Evolutionary conservation across 1,140 invertebrate species (phyloP).

Genomic region (Vollenhovia emeryi): DNA sequence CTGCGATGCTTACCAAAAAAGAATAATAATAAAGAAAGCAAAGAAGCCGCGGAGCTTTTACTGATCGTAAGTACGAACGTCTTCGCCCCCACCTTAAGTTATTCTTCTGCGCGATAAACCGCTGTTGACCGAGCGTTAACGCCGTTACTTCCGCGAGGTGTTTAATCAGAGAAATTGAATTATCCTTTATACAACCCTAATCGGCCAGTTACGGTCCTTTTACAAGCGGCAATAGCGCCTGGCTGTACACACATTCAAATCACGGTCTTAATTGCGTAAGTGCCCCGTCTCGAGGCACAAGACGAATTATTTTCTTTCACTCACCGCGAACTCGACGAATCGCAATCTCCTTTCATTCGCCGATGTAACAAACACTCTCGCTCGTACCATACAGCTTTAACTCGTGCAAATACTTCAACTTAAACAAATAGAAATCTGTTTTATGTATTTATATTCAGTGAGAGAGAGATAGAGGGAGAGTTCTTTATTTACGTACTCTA

Average conservation of each 20-base stretch:
- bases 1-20: not conserved
- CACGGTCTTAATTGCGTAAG: conserved; percentile 36
- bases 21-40: too few species aligned
- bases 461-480: not conserved
- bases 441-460: not conserved
- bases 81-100: not conserved
- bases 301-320: conserved; percentile 3
- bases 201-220: conserved; percentile 24
- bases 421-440: not conserved
- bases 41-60: not conserved
- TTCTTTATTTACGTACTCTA: not conserved
- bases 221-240: not conserved
- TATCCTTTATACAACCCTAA: conserved; percentile 43
- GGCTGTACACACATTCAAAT: not conserved
- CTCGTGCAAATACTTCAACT: not conserved
- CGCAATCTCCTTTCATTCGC: too few species aligned
- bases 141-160: not conserved
- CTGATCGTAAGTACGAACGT: not conserved
- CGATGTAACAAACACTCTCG: not conserved
- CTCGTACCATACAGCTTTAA: not conserved
- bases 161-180: conserved; percentile 38
- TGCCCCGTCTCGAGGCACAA: not conserved
- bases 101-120: not conserved
- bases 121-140: not conserved
- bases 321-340: not conserved